Base-by-base conservation (phyloP, 2,888 invertebrate species). In the Oeneis ivallda region DNA sequence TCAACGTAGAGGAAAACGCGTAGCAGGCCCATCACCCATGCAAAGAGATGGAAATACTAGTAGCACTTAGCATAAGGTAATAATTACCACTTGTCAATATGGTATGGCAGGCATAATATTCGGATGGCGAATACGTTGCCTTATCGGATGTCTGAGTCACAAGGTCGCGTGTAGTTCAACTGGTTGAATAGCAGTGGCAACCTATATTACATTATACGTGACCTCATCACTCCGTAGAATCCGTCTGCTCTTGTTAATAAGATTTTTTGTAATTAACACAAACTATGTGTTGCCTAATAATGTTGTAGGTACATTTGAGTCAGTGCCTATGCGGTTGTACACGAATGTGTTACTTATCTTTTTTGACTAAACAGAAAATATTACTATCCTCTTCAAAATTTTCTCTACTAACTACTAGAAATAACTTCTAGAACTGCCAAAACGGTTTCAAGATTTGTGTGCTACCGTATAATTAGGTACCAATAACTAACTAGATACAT, bases 121-220 rank as follows among this genome's bases (percentile, higher is more conserved):
- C 75, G 81, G 79, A 72, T 74, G 73, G 74, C 72, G 74, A 75
- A 76, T 75, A 75, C 80, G 78, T 77, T 76, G 77, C 86, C 88
- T 86, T 89, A 89, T 88, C 88, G 81, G 84, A 73, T 76, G 84
- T 77, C 79, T 86, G 87, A 87, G 83, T 88, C 89, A 86, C 90
- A 89, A 91, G 90, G 90, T 85, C 87, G 77, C 69, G 72, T 76
- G 76, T 82, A 84, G 86, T 89, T 88, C 84, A 86, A 85, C 86
- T 80, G 80, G 82, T 79, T 80, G 82, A 80, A 81, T 65, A 56
- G 26, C 75, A 39, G 62, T 59, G 77, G 76, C 81, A 82, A 79
- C 81, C 82, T 82, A 86, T 80, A 84, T 84, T 82, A 86, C 80
- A 84, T 84, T 83, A 79, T 76, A 76, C 78, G 78, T 90, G 89